These are phyloP conservation scores for Pangasius mekongensis DNA, from an alignment of 2,797 vertebrate genomes.

Conservation along the genomic window DNA sequence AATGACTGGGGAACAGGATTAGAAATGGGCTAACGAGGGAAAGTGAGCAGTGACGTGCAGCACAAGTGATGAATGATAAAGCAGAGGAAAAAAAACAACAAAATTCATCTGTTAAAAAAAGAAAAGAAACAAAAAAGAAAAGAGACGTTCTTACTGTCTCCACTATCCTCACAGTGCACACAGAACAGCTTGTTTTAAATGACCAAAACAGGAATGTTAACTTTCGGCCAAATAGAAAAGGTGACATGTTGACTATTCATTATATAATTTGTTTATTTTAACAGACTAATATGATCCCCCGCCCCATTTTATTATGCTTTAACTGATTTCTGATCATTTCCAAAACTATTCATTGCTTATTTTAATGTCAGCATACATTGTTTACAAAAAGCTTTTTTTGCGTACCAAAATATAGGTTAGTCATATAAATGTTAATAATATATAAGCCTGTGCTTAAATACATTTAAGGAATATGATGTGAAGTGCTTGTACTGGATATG, in stretches of 20 bases:
- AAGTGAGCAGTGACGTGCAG: conserved; percentile 29
- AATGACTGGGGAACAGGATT: conserved; percentile 30
- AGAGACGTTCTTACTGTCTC: not conserved
- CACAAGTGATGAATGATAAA: conserved; percentile 35
- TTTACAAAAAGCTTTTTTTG: not conserved
- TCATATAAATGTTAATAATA: too few species aligned
- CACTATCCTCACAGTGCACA: not conserved
- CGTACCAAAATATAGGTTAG: not conserved
- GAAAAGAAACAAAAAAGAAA: not conserved
- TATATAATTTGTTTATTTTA: not conserved
- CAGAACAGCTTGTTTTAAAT: conserved; percentile 18
- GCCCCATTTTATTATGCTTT: not conserved
- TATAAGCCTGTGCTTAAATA: too few species aligned
- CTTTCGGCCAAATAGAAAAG: conserved; percentile 24
- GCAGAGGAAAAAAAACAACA: conserved; percentile 2
- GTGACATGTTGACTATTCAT: not conserved
- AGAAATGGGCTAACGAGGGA: conserved; percentile 37
- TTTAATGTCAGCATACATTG: not conserved
- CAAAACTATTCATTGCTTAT: not conserved
- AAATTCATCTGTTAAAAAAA: not conserved
- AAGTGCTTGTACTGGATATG: not conserved
- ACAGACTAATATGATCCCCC: not conserved
- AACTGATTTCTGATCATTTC: not conserved
- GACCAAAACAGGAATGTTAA: not conserved
- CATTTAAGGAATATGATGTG: not conserved